These are phyloP conservation scores for Thelaira solivaga DNA, from an alignment of 2,888 invertebrate species.

Conservation along the genomic window DNA sequence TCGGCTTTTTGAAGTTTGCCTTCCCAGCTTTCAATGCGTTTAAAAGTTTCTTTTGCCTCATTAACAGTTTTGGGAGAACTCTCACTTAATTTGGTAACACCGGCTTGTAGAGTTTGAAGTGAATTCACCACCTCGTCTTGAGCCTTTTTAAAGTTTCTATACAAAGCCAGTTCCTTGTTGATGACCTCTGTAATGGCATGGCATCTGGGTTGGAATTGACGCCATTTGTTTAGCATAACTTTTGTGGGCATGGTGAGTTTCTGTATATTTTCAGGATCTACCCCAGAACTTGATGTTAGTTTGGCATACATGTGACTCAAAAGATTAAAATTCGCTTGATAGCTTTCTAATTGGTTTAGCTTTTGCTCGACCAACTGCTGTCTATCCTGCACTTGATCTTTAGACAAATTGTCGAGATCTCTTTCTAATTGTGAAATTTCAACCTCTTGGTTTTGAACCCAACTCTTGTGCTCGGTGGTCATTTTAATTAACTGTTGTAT, in stretches of 20 bases:
- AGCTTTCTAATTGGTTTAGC: conserved; percentile 79
- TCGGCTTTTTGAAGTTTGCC: conserved; percentile 79
- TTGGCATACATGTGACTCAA: conserved; percentile 85
- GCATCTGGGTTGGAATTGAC: conserved; percentile 80
- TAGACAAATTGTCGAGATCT: conserved; percentile 79
- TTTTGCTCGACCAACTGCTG: conserved; percentile 79
- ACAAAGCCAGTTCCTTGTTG: conserved; percentile 80
- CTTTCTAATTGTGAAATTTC: conserved; percentile 79
- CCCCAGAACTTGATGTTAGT: conserved; percentile 82
- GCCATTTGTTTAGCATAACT: conserved; percentile 82
- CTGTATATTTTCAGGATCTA: conserved; percentile 84
- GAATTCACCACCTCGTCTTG: conserved; percentile 85
- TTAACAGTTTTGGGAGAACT: conserved; percentile 74
- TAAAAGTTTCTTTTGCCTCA: conserved; percentile 67
- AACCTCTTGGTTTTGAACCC: conserved; percentile 82
- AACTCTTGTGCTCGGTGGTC: conserved; percentile 80
- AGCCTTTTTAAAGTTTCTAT: conserved; percentile 83
- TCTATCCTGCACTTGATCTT: conserved; percentile 80
- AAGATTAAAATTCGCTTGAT: conserved; percentile 79
- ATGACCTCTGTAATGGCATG: conserved; percentile 80
- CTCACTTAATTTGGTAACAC: conserved; percentile 82
- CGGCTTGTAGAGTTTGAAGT: conserved; percentile 84
- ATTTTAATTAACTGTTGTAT: conserved; percentile 80
- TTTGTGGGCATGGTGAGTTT: conserved; percentile 81
- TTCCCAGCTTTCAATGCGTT: conserved; percentile 78